These are phyloP conservation scores for Escarpia spicata DNA, from an alignment of 2,888 invertebrate species.

Conservation along the genomic window DNA sequence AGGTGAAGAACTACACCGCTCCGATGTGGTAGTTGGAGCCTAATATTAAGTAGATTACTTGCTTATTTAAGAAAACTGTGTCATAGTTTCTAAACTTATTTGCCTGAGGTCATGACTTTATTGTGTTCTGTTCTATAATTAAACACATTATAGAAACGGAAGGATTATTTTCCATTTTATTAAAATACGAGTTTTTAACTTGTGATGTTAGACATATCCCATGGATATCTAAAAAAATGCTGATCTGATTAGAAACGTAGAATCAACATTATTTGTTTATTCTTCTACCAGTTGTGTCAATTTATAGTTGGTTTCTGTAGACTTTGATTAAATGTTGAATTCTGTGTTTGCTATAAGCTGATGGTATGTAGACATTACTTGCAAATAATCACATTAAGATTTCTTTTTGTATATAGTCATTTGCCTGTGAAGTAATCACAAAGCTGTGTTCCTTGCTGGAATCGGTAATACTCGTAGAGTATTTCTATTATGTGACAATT, in stretches of 20 bases:
- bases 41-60: not conserved
- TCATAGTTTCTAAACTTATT: not conserved
- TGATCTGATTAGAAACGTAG: not conserved
- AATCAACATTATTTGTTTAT: not conserved
- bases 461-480: too few species aligned
- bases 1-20: not conserved
- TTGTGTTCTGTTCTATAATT: not conserved
- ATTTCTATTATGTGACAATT: not conserved
- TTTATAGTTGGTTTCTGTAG: slow-evolving; percentile 5
- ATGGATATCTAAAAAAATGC: not conserved
- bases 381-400: not conserved
- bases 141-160: not conserved
- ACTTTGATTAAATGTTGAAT: not conserved
- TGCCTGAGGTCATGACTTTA: not conserved
- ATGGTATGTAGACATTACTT: not conserved
- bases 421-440: not conserved
- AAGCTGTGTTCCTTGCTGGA: too few species aligned
- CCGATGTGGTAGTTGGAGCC: not conserved
- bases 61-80: not conserved
- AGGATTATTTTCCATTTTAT: not conserved
- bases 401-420: not conserved
- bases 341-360: not conserved
- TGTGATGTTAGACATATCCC: not conserved
- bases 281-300: not conserved
- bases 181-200: not conserved